Percentiles rank a stretch among this genome's conserved stretches.
Evolutionary conservation across 2,113 vertebrate species (phyloP).

Genomic region (Excalfactoria chinensis): DNA sequence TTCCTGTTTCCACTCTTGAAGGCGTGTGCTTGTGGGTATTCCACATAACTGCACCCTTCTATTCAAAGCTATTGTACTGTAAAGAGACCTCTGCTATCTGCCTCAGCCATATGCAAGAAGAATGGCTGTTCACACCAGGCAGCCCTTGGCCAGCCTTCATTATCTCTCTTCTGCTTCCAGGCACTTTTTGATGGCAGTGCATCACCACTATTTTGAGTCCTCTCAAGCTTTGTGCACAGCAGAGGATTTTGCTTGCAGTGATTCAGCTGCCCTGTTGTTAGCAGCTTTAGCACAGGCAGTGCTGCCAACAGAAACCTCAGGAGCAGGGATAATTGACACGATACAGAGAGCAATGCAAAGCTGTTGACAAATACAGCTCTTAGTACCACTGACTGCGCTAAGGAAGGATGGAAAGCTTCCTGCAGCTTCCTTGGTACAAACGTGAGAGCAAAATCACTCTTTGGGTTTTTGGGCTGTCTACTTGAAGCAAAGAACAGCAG

Average conservation of each 20-base stretch:
- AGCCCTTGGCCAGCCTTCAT: slow-evolving; percentile 4
- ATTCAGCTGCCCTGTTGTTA: slow-evolving; percentile 29
- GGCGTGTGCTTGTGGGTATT: not conserved
- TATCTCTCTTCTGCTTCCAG: not conserved
- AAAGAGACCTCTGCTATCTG: not conserved
- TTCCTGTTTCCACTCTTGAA: not conserved
- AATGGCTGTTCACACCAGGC: not conserved
- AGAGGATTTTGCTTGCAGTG: slow-evolving; percentile 4
- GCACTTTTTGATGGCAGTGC: slow-evolving; percentile 8
- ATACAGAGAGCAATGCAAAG: not conserved
- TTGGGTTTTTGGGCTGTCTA: not conserved
- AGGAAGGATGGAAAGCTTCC: slow-evolving; percentile 22
- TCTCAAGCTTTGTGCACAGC: not conserved
- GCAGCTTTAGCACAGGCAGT: not conserved
- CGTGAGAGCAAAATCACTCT: slow-evolving; percentile 27
- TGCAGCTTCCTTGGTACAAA: not conserved
- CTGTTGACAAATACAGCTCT: slow-evolving; percentile 32
- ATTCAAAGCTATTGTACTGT: not conserved
- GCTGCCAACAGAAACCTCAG: slow-evolving; percentile 50
- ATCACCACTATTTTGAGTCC: slow-evolving; percentile 9
- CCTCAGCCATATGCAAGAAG: not conserved
- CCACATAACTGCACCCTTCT: not conserved
- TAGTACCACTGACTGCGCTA: not conserved
- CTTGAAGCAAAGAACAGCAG: not conserved
- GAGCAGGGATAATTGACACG: not conserved